A percentile compares a stretch with the other conserved stretches of the same genome.
Evolutionary conservation across 1,140 invertebrate species (phyloP).

Genomic region (Drosophila navojoa): DNA sequence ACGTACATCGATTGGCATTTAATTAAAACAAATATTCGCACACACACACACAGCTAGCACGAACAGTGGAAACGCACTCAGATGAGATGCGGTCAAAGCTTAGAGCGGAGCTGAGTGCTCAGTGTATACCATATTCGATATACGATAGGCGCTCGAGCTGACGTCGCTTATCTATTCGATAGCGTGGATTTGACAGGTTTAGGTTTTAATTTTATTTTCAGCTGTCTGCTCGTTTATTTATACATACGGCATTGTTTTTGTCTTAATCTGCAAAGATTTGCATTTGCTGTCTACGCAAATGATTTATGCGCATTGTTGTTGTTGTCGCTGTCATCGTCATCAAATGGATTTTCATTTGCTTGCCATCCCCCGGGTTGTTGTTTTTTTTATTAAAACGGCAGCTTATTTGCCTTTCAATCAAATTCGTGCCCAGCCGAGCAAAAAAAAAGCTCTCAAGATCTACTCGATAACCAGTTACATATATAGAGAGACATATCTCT

Average conservation of each 20-base stretch:
- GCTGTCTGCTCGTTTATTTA: slow-evolving; percentile 45
- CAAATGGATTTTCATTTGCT: slow-evolving; percentile 59
- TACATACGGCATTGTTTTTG: slow-evolving; percentile 61
- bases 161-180: slow-evolving; percentile 63
- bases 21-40: slow-evolving; percentile 72
- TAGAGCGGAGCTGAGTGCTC: neutral
- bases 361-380: slow-evolving; percentile 17
- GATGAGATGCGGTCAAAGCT: slow-evolving; percentile 16
- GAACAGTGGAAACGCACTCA: slow-evolving; percentile 26
- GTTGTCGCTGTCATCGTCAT: slow-evolving; percentile 50
- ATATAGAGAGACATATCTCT: neutral
- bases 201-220: slow-evolving; percentile 61
- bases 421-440: slow-evolving; percentile 40
- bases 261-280: slow-evolving; percentile 73
- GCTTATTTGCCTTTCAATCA: slow-evolving; percentile 76
- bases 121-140: slow-evolving; percentile 29
- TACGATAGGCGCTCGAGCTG: slow-evolving; percentile 28
- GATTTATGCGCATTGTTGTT: slow-evolving; percentile 61
- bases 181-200: slow-evolving; percentile 73
- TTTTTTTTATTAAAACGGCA: slow-evolving; percentile 62
- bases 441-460: slow-evolving; percentile 47
- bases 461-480: slow-evolving; percentile 23
- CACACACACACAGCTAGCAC: neutral
- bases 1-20: slow-evolving; percentile 70
- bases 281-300: slow-evolving; percentile 72